Conservation (phyloP, 2,888 invertebrate species). For the Pachliopta kotzebuea region DNA sequence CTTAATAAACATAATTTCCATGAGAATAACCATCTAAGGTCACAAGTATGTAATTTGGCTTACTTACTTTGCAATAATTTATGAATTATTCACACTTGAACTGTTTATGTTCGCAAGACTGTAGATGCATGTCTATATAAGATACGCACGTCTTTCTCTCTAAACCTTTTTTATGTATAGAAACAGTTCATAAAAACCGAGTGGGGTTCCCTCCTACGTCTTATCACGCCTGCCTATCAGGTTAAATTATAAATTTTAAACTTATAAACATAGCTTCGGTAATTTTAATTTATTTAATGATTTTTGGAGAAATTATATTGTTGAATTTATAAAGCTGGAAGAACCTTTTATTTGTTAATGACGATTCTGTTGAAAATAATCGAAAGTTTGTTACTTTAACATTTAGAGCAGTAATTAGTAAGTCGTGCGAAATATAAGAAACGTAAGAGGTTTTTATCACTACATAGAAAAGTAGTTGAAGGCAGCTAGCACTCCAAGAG, state of each 20-base stretch:
- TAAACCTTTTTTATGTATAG: too few species aligned
- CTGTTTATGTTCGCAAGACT: background rate
- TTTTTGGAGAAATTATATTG: too few species aligned
- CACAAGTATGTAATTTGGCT: background rate
- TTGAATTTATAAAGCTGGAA: too few species aligned
- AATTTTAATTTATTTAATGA: background rate
- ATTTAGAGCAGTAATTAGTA: conserved; percentile 17
- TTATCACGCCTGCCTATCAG: too few species aligned
- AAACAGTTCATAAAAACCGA: too few species aligned
- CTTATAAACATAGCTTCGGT: background rate
- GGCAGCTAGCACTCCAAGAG: conserved; percentile 34
- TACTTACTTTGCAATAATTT: background rate
- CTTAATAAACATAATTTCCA: conserved; percentile 6
- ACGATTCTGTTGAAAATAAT: too few species aligned
- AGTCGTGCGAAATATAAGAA: conserved; percentile 33
- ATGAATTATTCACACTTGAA: background rate
- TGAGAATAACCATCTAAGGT: background rate
- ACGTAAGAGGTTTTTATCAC: conserved; percentile 34
- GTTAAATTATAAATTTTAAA: too few species aligned
- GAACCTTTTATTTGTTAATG: background rate
- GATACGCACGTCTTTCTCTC: background rate
- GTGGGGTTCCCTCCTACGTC: too few species aligned
- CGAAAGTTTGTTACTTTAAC: background rate
- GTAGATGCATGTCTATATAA: background rate
- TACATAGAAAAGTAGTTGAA: conserved; percentile 31